Percentiles rank a stretch among this genome's conserved stretches.
Evolutionary conservation across 2,797 vertebrate species (phyloP).

Genomic region (Parotocinclus haroldoi): DNA sequence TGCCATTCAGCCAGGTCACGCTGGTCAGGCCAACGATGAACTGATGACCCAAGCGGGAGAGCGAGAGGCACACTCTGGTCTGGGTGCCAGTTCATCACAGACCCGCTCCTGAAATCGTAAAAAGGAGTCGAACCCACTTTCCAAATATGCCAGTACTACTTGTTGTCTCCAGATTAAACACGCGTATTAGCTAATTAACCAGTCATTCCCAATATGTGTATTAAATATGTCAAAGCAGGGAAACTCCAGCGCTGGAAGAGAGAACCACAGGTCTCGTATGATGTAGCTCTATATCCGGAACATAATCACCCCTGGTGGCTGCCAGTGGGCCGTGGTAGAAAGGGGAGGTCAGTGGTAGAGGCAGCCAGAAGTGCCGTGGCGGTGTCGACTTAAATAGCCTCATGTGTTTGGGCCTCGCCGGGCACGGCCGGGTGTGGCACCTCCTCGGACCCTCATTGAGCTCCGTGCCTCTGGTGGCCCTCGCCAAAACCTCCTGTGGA

Average conservation of each 20-base stretch:
- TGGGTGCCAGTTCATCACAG: too few relatives aligned
- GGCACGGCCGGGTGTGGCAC: slow-evolving; percentile 52
- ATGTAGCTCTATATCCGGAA: slow-evolving; percentile 46
- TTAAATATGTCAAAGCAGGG: slow-evolving; percentile 11
- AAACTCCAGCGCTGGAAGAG: slow-evolving; percentile 24
- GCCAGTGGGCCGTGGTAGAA: slow-evolving; percentile 71
- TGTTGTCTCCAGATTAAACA: too few relatives aligned
- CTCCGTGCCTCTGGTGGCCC: slow-evolving; percentile 45
- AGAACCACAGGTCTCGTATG: slow-evolving; percentile 28
- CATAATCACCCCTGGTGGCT: slow-evolving; percentile 71
- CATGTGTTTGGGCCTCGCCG: slow-evolving; percentile 50
- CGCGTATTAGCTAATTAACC: too few relatives aligned
- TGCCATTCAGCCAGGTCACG: too few relatives aligned
- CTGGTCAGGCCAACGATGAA: too few relatives aligned
- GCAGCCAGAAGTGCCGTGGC: slow-evolving; percentile 55
- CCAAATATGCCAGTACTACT: too few relatives aligned
- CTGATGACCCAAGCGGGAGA: too few relatives aligned
- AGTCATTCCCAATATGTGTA: too few relatives aligned
- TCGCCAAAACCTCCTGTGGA: slow-evolving; percentile 68
- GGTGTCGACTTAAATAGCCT: slow-evolving; percentile 75
- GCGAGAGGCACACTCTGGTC: too few relatives aligned
- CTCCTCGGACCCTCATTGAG: slow-evolving; percentile 57
- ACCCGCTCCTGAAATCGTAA: too few relatives aligned
- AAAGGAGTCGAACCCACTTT: too few relatives aligned
- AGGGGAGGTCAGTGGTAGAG: slow-evolving; percentile 63